Evolutionary conservation across 2,113 vertebrate genomes (phyloP).

Genomic region (Fukomys damarensis): DNA sequence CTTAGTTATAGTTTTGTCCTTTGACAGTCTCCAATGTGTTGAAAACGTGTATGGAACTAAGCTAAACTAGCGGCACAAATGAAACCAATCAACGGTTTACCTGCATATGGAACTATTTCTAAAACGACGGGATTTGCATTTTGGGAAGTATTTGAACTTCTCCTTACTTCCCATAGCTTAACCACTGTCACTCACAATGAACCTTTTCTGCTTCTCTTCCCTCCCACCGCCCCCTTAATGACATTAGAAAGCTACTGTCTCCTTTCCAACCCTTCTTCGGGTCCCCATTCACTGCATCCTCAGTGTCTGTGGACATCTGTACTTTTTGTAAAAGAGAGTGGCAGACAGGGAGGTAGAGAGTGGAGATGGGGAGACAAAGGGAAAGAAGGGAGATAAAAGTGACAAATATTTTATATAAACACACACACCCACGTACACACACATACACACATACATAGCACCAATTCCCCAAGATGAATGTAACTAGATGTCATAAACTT

Average conservation of each 20-base stretch:
- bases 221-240: neutral
- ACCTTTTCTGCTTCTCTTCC: neutral
- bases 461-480: neutral
- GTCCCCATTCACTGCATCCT: too few species aligned
- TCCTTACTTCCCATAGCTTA: neutral
- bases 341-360: neutral
- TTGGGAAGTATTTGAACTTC: neutral
- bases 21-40: neutral
- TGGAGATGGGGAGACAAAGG: neutral
- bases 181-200: neutral
- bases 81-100: neutral
- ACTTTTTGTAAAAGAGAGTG: neutral
- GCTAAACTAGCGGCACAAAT: neutral
- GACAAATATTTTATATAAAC: neutral
- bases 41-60: neutral
- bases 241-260: neutral
- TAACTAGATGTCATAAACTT: neutral
- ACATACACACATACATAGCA: neutral
- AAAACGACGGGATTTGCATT: neutral
- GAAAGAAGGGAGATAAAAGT: neutral
- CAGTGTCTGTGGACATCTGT: neutral
- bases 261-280: neutral
- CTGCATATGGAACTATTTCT: neutral
- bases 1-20: neutral
- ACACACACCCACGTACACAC: too few species aligned